Conservation (phyloP, 2,797 vertebrate genomes). For the Ceryle rudis region DNA sequence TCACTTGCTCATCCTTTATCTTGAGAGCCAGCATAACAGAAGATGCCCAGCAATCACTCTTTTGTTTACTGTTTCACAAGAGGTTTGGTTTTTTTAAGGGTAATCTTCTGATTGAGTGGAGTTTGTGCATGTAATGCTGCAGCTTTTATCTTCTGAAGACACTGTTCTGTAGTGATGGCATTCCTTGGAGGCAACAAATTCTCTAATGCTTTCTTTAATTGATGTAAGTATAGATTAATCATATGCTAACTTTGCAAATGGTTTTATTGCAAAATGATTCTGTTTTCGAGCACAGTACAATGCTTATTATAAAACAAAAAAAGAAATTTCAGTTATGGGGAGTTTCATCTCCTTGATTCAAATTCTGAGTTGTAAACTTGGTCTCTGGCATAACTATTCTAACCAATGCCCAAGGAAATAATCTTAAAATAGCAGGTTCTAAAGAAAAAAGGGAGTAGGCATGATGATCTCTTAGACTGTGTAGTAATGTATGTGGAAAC, state of each 20-base stretch:
- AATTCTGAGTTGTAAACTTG: neutral
- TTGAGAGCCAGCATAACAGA: neutral
- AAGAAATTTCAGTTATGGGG: neutral
- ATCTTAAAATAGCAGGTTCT: neutral
- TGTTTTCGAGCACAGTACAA: neutral
- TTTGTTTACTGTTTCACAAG: neutral
- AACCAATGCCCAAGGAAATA: neutral
- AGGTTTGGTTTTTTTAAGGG: slow-evolving; percentile 1
- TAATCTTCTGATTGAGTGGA: neutral
- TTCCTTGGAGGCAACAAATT: neutral
- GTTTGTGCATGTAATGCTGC: neutral
- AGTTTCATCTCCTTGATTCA: neutral
- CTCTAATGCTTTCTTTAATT: neutral
- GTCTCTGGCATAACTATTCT: neutral
- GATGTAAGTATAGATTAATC: slow-evolving; percentile 1
- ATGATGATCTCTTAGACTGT: neutral
- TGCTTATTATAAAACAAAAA: neutral
- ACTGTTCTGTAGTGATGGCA: neutral
- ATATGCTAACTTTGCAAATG: neutral
- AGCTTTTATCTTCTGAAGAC: neutral
- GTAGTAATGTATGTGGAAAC: neutral
- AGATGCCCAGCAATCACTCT: neutral
- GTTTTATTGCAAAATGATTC: neutral
- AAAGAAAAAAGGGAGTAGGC: neutral
- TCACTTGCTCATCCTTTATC: neutral